These are phyloP conservation scores for Melipona bicolor DNA, from an alignment of 2,888 invertebrate species.

Conservation along the genomic window DNA sequence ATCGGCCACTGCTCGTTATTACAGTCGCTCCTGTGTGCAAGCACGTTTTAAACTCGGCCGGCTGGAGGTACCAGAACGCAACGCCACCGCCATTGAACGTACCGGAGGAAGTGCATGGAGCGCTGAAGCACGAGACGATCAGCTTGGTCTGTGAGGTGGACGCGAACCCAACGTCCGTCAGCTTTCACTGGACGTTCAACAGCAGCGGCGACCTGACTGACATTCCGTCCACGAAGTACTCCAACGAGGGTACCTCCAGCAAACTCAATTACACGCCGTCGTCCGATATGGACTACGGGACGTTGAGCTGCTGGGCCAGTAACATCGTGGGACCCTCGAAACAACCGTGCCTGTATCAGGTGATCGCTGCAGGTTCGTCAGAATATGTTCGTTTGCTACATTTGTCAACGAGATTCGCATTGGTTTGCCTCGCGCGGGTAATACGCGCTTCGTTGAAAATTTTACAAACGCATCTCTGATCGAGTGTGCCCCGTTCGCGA, in stretches of 20 bases:
- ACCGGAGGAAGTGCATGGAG: constrained; percentile 92
- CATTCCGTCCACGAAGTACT: constrained; percentile 88
- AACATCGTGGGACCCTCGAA: constrained; percentile 93
- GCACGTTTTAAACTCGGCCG: constrained; percentile 73
- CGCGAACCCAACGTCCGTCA: constrained; percentile 92
- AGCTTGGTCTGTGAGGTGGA: constrained; percentile 94
- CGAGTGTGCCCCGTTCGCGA: constrained; percentile 70
- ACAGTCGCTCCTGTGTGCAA: constrained; percentile 81
- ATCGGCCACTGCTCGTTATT: constrained; percentile 11
- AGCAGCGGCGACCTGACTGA: constrained; percentile 93
- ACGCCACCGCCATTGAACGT: constrained; percentile 84
- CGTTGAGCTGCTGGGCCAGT: constrained; percentile 93
- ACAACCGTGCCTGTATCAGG: constrained; percentile 94
- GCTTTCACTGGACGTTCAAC: constrained; percentile 97
- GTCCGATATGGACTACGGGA: constrained; percentile 95
- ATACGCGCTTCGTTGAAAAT: neutral
- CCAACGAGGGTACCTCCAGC: constrained; percentile 88
- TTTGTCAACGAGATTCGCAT: neutral
- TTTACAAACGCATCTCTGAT: constrained; percentile 49
- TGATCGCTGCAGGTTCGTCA: constrained; percentile 91
- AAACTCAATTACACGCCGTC: constrained; percentile 93
- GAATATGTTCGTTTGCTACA: neutral
- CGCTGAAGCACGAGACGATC: constrained; percentile 94
- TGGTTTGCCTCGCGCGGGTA: neutral
- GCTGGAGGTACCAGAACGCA: constrained; percentile 70